Percentiles rank a stretch among this genome's conserved stretches.
These are phyloP conservation scores for Lamellibrachia satsuma DNA, from an alignment of 2,888 invertebrate species.

Conservation along the genomic window DNA sequence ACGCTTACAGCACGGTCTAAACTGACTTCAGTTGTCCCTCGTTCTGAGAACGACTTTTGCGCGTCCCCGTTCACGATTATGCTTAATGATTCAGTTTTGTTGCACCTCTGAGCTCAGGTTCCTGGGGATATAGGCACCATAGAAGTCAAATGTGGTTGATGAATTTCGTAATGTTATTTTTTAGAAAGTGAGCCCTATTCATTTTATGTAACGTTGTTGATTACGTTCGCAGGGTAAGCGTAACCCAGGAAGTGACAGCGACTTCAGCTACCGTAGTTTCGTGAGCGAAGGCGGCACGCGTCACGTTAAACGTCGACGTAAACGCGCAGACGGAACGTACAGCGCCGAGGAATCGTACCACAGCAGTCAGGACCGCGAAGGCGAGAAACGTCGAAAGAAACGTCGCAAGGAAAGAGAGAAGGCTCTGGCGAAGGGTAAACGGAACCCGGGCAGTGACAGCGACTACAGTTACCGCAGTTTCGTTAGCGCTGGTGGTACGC, in stretches of 20 bases:
- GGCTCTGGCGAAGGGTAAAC: conserved; percentile 42
- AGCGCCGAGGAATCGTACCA: conserved; percentile 60
- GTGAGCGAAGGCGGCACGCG: conserved; percentile 62
- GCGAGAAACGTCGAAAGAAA: conserved; percentile 53
- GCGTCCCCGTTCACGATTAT: no score
- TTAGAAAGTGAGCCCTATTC: background rate
- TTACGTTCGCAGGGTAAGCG: conserved; percentile 37
- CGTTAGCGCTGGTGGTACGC: conserved; percentile 61
- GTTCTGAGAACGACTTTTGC: no score
- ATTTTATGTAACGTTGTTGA: background rate
- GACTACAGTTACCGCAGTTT: conserved; percentile 61
- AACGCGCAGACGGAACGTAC: conserved; percentile 59
- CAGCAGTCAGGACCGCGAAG: conserved; percentile 59
- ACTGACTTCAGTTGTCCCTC: no score
- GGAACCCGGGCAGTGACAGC: conserved; percentile 59
- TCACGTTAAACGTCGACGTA: conserved; percentile 55
- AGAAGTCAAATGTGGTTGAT: background rate
- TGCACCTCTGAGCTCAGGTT: no score
- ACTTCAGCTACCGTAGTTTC: conserved; percentile 58
- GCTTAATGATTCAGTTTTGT: no score
- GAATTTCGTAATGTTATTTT: background rate
- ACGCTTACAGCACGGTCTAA: background rate
- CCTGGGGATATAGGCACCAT: no score
- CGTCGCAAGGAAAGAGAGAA: conserved; percentile 54
- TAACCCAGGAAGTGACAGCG: conserved; percentile 57